phyloP scores from a whole-genome alignment of 2,888 invertebrate species.

The Pteria penguin region DNA sequence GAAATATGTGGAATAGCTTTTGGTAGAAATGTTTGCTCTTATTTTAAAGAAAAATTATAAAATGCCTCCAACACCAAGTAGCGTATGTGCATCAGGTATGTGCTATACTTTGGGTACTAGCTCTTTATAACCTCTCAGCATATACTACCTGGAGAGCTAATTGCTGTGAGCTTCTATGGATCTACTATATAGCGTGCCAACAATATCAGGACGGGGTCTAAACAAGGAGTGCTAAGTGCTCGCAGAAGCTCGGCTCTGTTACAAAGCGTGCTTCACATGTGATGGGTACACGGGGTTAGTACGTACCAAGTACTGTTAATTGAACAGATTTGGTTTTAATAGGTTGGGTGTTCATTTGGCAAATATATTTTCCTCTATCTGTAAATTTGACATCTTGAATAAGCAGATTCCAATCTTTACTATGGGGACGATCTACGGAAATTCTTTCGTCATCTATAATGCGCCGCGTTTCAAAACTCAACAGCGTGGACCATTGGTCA shows the following conservation, averaged over 20 bases:
- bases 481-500: conserved; percentile 66
- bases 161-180: no score
- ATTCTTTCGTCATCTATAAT: conserved; percentile 76
- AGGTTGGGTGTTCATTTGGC: conserved; percentile 75
- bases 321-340: conserved; percentile 68
- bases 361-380: conserved; percentile 76
- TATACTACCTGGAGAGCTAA: no score
- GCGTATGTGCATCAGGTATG: no score
- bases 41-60: no score
- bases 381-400: conserved; percentile 70
- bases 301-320: conserved; percentile 73
- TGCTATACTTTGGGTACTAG: no score
- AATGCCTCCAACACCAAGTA: no score
- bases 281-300: not conserved
- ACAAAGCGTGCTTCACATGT: not conserved
- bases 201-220: not conserved
- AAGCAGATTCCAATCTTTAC: conserved; percentile 75
- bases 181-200: not conserved
- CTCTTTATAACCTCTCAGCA: no score
- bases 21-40: no score
- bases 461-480: conserved; percentile 71
- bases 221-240: not conserved
- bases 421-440: conserved; percentile 70
- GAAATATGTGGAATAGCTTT: no score
- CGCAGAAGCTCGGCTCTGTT: not conserved